A percentile compares a stretch with the other conserved stretches of the same genome.
These are phyloP conservation scores for Hylyphantes graminicola DNA, from an alignment of 1,140 invertebrate genomes.

Conservation along the genomic window DNA sequence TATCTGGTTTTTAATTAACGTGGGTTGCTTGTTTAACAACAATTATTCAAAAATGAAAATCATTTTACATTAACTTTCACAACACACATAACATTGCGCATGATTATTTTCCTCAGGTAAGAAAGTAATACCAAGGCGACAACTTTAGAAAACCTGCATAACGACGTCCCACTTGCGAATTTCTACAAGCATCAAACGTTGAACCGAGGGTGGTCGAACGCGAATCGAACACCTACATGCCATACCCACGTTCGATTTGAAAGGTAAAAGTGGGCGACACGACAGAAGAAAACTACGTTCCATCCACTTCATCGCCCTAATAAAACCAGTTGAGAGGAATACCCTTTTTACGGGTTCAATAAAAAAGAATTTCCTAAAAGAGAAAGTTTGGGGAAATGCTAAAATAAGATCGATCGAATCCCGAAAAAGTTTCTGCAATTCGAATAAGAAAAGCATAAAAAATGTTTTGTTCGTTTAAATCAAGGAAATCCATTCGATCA, in stretches of 20 bases:
- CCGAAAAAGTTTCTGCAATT: slow-evolving; percentile 1
- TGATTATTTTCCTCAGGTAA: too few species aligned
- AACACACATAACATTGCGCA: too few species aligned
- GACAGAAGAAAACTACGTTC: background rate
- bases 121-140: too few species aligned
- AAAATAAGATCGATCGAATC: background rate
- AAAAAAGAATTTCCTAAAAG: slow-evolving; percentile 19
- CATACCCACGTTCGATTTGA: slow-evolving; percentile 6
- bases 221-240: slow-evolving; percentile 8
- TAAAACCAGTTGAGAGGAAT: slow-evolving; percentile 12
- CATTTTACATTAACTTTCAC: too few species aligned
- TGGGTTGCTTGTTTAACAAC: too few species aligned
- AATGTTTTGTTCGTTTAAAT: too few species aligned
- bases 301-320: background rate
- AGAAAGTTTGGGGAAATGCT: slow-evolving; percentile 26
- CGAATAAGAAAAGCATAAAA: background rate
- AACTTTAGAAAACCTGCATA: too few species aligned
- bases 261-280: background rate
- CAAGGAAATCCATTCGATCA: too few species aligned
- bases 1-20: too few species aligned
- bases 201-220: background rate
- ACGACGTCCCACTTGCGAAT: too few species aligned
- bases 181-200: background rate
- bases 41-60: too few species aligned
- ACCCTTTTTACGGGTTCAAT: slow-evolving; percentile 4